Base-by-base conservation (phyloP, 2,797 vertebrate genomes). In the Hydrocynus forskahlii region DNA sequence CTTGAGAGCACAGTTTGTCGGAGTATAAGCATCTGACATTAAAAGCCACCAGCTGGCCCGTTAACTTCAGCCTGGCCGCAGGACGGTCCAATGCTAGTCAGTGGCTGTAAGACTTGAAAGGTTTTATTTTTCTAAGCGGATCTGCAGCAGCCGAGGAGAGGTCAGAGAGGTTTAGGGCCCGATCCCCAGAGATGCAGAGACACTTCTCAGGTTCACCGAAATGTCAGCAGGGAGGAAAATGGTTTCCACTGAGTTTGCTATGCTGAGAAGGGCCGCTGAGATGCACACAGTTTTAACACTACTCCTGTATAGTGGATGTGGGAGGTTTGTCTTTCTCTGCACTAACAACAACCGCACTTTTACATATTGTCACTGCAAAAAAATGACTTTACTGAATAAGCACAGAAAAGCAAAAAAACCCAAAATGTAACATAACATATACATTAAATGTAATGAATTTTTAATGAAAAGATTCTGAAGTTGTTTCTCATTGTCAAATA, bases 131-230 rank as follows among this genome's bases (percentile, higher is more conserved):
- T 80, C 54, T 84, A 88, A 90, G 87, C 80, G 83, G 78, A 88
- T 86, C 74, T 86, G 67, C 75, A 87, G 83, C 78, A 75, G 7
- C 2, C 35, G 43, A 57, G 48, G 21, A 78, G 68, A 67, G 79
- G 74, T 80, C 83, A 83, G 66, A 29, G 55, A 75, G 75, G 57
- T 75, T 21, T 14, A 69, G 67, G 35, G 19, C 50, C 48, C 43
- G 74, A 63, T 83, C 81, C 76, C 55, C 38, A 52, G 78, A 82
- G 72, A 81, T 76, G 62, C 62, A 84, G 5, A 73, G 78, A 85
- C 78, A 85, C 79, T 80, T 77, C 72, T 84, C 85, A 80, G 81
- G 85, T 91, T 91, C 86, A 88, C 63, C 1, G 43, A 85, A 86
- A 88, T 84, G 87, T 87, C 87, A 86, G 62, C 74, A 2, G 4